Conservation (phyloP, 2,113 vertebrate species). For the Pagrus major region DNA sequence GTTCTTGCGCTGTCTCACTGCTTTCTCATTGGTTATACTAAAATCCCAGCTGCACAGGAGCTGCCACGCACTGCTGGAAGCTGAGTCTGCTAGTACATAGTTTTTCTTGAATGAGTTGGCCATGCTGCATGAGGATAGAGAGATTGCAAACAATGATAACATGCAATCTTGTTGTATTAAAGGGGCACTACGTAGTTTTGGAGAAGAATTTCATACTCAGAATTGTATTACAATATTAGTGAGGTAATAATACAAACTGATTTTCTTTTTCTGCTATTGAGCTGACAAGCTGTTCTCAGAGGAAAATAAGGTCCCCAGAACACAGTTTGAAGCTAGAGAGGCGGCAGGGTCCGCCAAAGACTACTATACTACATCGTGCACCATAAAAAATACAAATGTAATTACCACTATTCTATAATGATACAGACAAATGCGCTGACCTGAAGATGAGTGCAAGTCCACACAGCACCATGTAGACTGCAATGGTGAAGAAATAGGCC, state of each 20-base stretch:
- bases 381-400: not conserved
- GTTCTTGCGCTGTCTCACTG: conserved; percentile 90
- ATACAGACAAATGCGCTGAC: conserved; percentile 74
- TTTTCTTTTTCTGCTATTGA: no score
- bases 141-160: not conserved
- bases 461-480: conserved; percentile 88
- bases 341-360: no score
- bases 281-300: no score
- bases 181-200: not conserved
- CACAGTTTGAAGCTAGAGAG: no score
- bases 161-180: not conserved
- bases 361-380: no score
- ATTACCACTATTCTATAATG: not conserved
- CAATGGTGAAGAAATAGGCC: conserved; percentile 94
- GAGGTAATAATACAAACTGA: no score
- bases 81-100: conserved; percentile 79
- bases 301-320: no score
- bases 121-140: conserved; percentile 84
- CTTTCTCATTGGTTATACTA: conserved; percentile 88
- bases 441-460: conserved; percentile 90
- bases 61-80: conserved; percentile 85
- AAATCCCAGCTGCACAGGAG: conserved; percentile 96
- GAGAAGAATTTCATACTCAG: no score
- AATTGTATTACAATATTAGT: no score
- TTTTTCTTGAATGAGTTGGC: conserved; percentile 89